Base-by-base conservation (phyloP, 2,113 vertebrate genomes). In the Rhea pennata region DNA sequence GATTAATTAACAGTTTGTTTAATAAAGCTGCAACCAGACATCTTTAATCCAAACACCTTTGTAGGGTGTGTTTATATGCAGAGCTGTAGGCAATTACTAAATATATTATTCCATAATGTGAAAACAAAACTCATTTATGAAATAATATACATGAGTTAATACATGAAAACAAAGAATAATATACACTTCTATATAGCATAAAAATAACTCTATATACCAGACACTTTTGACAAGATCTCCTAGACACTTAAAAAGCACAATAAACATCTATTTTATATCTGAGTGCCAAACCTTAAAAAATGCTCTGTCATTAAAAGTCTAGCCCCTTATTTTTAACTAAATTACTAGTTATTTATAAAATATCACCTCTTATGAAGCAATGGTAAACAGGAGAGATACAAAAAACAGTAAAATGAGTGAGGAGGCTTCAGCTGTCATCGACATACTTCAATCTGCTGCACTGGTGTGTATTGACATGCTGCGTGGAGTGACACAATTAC, bases 261-360 rank as follows among this genome's bases (percentile, higher is more conserved):
- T 92, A 96, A 96, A 88, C 93, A 94, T 97, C 94, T 96, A 95
- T 27, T 97, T 97, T 95, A 92, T 85, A 95, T 97, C 84, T 93
- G 91, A 96, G 95, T 91, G 95, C 81, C 92, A 97, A 94, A 96
- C 64, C 66, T 87, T 88, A 36, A 95, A 97, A 95, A 31, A 2
- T 16, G 9, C 58, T 88, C 71, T 88, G 84, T 97, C 95, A 92
- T 97, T 98, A 96, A 94, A 98, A 96, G 78, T 73, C 78, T 62
- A 80, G 76, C 20, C 97, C 91, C 73, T 92, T 92, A 90, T 94
- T 96, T 96, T 97, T 97, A 97, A 94, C 95, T 88, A 91, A 96
- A 97, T 97, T 97, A 96, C 96, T 94, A 97, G 94, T 92, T 97
- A 71, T 97, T 98, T 98, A 92, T 97, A 95, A 97, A 97, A 97